Conservation (phyloP, 2,113 vertebrate species). For the Hippocampus comes region DNA sequence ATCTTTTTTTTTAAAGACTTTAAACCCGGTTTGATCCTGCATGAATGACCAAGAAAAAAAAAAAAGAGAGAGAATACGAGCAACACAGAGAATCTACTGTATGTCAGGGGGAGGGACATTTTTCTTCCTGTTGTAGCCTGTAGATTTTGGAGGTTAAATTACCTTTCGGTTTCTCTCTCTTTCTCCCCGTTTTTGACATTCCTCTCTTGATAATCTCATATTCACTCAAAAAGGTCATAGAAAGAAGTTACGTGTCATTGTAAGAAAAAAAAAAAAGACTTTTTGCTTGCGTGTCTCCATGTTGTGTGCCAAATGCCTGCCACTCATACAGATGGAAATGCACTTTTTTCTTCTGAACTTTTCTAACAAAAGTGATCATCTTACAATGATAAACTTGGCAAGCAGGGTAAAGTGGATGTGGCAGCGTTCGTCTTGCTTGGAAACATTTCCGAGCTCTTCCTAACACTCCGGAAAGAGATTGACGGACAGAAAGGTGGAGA, state of each 20-base stretch:
- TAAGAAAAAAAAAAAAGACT: conserved; percentile 17
- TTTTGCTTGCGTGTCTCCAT: conserved; percentile 63
- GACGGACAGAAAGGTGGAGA: conserved; percentile 51
- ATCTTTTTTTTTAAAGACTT: conserved; percentile 63
- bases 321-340: conserved; percentile 55
- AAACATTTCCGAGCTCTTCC: conserved; percentile 72
- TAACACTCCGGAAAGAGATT: conserved; percentile 61
- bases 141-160: conserved; percentile 52
- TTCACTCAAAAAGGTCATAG: conserved; percentile 32
- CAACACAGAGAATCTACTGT: conserved; percentile 71
- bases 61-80: conserved; percentile 48
- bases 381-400: conserved; percentile 34
- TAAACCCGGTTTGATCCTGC: conserved; percentile 74
- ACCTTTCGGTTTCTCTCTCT: conserved; percentile 59
- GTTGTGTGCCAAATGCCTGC: conserved; percentile 67
- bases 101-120: conserved; percentile 44
- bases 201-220: conserved; percentile 54
- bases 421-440: neutral
- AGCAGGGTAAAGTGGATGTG: conserved; percentile 47
- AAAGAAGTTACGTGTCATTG: conserved; percentile 29
- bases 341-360: conserved; percentile 60
- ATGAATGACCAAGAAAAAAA: conserved; percentile 73
- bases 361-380: conserved; percentile 42
- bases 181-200: conserved; percentile 55
- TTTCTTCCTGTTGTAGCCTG: conserved; percentile 66